These are phyloP conservation scores for Candoia aspera DNA, from an alignment of 2,113 vertebrate species.

Conservation along the genomic window DNA sequence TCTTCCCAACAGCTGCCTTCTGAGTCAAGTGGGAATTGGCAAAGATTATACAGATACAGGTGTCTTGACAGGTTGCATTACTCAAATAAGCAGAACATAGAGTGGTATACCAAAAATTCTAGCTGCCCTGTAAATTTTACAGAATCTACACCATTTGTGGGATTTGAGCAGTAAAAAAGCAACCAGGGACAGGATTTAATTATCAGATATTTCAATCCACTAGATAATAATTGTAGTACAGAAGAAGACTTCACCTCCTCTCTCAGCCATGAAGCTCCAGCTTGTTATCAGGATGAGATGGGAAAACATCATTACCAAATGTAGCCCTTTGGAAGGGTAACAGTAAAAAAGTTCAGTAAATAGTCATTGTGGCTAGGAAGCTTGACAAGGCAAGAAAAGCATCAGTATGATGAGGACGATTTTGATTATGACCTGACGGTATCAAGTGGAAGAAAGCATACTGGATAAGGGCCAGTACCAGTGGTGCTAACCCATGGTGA, in stretches of 20 bases:
- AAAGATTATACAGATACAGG: neutral
- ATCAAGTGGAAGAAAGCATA: neutral
- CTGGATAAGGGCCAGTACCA: neutral
- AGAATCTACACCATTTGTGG: neutral
- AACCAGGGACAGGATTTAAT: neutral
- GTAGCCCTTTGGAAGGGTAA: neutral
- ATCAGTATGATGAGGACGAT: neutral
- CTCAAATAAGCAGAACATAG: constrained; percentile 17
- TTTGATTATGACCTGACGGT: neutral
- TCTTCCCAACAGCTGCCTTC: neutral
- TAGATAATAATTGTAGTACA: neutral
- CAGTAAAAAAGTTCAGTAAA: neutral
- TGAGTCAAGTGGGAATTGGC: neutral
- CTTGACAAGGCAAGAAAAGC: too few species aligned
- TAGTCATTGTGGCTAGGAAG: too few species aligned
- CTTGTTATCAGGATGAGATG: neutral
- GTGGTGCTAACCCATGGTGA: neutral
- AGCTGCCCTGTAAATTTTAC: neutral
- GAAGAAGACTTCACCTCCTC: neutral
- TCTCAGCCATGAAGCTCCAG: neutral
- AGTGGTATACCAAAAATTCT: neutral
- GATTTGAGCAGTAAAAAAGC: neutral
- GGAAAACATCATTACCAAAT: neutral
- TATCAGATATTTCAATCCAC: neutral
- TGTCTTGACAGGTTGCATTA: constrained; percentile 34